Evolutionary conservation across 2,888 invertebrate genomes (phyloP).

Genomic region (Yponomeuta malinellus): DNA sequence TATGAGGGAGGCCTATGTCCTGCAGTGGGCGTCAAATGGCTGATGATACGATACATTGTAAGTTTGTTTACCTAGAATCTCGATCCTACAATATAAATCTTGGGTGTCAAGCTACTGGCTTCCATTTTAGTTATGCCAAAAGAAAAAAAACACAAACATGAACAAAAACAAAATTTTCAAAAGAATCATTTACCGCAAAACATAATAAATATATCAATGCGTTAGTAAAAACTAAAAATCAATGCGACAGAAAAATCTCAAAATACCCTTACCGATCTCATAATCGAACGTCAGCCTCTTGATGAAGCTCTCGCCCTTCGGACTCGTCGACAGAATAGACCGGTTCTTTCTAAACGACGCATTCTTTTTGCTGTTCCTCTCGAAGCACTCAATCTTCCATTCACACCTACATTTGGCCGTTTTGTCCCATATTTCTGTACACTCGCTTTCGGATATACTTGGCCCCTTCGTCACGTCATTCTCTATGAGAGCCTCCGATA

Average conservation of each 20-base stretch:
- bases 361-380: conserved; percentile 68
- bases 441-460: conserved; percentile 74
- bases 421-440: conserved; percentile 74
- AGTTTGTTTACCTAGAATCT: too few relatives aligned
- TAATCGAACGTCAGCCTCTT: conserved; percentile 65
- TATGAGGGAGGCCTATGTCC: too few relatives aligned
- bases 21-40: too few relatives aligned
- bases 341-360: conserved; percentile 72
- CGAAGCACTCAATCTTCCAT: conserved; percentile 73
- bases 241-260: conserved; percentile 2
- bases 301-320: conserved; percentile 55
- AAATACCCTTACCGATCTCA: conserved; percentile 52
- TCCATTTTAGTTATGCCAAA: too few relatives aligned
- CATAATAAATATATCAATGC: too few relatives aligned
- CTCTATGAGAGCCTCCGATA: conserved; percentile 58
- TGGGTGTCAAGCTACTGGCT: too few relatives aligned
- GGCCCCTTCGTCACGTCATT: conserved; percentile 55
- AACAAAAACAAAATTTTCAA: too few relatives aligned
- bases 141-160: too few relatives aligned
- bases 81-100: too few relatives aligned
- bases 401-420: conserved; percentile 78
- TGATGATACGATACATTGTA: too few relatives aligned
- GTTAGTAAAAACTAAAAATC: neutral
- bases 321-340: conserved; percentile 63
- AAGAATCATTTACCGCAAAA: too few relatives aligned